Evolutionary conservation across 2,113 vertebrate genomes (phyloP).

Genomic region (Dasypus novemcinctus): DNA sequence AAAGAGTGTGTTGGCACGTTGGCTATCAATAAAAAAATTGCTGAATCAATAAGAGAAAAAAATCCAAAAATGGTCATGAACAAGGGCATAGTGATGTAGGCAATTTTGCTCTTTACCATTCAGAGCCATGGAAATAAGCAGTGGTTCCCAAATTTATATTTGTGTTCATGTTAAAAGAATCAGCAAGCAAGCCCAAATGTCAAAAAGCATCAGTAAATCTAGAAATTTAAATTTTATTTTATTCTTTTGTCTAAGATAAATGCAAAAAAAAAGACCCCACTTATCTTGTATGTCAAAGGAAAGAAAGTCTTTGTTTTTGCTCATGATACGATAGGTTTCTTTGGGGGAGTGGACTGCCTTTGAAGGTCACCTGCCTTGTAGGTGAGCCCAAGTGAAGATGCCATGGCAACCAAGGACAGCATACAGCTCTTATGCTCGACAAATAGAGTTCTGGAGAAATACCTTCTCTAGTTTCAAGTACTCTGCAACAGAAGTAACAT

Average conservation of each 20-base stretch:
- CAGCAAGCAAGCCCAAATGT: not conserved
- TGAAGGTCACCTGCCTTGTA: not conserved
- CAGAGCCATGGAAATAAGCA: not conserved
- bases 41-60: not conserved
- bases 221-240: not conserved
- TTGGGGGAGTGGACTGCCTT: accelerated
- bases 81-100: accelerated
- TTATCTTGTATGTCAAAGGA: not conserved
- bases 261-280: not conserved
- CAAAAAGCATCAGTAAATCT: not conserved
- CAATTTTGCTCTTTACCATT: not conserved
- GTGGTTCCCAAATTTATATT: not conserved
- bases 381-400: not conserved
- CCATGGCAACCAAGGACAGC: not conserved
- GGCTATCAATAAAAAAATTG: not conserved
- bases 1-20: accelerated
- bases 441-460: accelerated
- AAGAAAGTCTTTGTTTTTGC: not conserved
- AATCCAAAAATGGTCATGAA: too few species aligned
- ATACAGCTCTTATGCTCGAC: accelerated
- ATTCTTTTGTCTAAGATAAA: not conserved
- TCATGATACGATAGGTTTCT: accelerated
- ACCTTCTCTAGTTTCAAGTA: not conserved
- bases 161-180: not conserved
- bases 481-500: too few species aligned